These are phyloP conservation scores for Cosmia pyralina DNA, from an alignment of 2,888 invertebrate species.

Conservation along the genomic window DNA sequence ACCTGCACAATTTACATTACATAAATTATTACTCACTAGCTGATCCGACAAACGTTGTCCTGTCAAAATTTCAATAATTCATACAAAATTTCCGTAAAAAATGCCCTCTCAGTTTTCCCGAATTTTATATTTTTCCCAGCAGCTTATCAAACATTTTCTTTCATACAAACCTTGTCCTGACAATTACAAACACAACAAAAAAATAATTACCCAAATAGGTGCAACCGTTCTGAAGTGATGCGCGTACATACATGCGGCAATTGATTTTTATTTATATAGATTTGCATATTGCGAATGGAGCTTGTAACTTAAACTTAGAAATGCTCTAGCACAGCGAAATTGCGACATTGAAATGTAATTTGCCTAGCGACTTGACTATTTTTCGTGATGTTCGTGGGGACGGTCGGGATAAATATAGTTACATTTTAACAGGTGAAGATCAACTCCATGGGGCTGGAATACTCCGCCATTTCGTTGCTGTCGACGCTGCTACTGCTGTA, in stretches of 20 bases:
- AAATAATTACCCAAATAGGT: too few relatives aligned
- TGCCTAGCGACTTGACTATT: conserved; percentile 58
- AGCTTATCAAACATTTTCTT: too few relatives aligned
- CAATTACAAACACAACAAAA: too few relatives aligned
- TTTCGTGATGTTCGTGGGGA: conserved; percentile 14
- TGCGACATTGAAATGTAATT: conserved; percentile 53
- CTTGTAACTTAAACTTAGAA: conserved; percentile 28
- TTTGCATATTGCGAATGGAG: conserved; percentile 59
- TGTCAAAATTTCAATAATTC: too few relatives aligned
- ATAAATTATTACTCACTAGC: conserved; percentile 19
- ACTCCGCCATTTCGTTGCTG: conserved; percentile 96
- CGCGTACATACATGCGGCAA: too few relatives aligned
- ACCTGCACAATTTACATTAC: neutral
- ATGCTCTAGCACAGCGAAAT: conserved; percentile 50
- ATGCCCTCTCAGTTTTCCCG: too few relatives aligned
- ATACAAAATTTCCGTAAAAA: too few relatives aligned
- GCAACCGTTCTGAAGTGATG: too few relatives aligned
- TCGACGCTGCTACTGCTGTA: conserved; percentile 96
- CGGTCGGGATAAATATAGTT: conserved; percentile 49
- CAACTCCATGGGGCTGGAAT: conserved; percentile 97
- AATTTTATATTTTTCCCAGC: too few relatives aligned
- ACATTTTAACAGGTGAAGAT: conserved; percentile 92
- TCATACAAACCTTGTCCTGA: too few relatives aligned
- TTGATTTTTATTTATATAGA: too few relatives aligned
- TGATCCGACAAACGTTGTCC: too few relatives aligned